Conservation (phyloP, 1,140 invertebrate species). For the Heterodera carotae region DNA sequence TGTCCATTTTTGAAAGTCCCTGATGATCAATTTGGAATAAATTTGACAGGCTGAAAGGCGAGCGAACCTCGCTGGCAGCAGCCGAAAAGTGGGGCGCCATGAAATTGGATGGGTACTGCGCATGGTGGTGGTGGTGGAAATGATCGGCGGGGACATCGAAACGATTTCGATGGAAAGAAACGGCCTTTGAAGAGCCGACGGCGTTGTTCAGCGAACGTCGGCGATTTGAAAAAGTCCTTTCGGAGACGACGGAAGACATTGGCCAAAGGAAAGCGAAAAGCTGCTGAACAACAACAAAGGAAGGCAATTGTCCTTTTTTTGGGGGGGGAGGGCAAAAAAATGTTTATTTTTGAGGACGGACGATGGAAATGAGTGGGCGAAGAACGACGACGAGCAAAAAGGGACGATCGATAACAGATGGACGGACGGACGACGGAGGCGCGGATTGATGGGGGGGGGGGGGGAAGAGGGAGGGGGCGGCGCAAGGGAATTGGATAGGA, state of each 20-base stretch:
- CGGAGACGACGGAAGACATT: constrained; percentile 9
- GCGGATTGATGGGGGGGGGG: not conserved
- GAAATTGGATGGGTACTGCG: constrained; percentile 23
- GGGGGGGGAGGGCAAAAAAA: not conserved
- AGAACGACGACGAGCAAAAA: not conserved
- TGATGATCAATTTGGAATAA: not conserved
- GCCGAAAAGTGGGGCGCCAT: constrained; percentile 42
- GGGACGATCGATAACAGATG: constrained; percentile 12
- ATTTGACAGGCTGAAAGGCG: not conserved
- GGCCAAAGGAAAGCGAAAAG: not conserved
- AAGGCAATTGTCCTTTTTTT: not conserved
- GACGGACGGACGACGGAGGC: not conserved
- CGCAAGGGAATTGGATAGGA: not conserved
- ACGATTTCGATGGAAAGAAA: constrained; percentile 22
- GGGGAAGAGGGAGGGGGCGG: too few relatives aligned
- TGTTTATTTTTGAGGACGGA: not conserved
- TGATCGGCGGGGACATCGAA: constrained; percentile 16
- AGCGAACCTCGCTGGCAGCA: constrained; percentile 29
- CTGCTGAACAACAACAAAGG: too few relatives aligned
- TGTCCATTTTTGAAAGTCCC: constrained; percentile 27
- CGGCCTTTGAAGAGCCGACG: not conserved
- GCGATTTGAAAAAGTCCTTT: constrained; percentile 26
- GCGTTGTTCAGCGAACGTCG: constrained; percentile 15
- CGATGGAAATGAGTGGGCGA: not conserved
- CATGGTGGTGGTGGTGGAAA: constrained; percentile 2